Evolutionary conservation across 1,140 invertebrate genomes (phyloP).

Genomic region (Pseudomyrmex cubaensis): DNA sequence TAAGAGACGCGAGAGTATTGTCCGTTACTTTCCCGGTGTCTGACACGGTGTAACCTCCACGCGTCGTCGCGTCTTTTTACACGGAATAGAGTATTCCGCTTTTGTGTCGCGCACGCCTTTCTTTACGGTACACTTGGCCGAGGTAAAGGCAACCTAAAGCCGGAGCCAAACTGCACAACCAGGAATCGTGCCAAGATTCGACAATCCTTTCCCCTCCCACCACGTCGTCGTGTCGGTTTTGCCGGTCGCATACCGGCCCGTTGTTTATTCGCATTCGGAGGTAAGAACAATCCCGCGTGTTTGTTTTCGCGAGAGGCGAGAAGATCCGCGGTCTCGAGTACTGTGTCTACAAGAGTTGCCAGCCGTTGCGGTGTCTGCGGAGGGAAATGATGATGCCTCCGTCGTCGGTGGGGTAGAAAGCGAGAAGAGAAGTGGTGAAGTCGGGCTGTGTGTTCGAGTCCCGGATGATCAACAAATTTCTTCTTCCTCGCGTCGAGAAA

Average conservation of each 20-base stretch:
- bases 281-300: constrained; percentile 69
- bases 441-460: constrained; percentile 12
- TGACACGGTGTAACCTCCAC: constrained; percentile 26
- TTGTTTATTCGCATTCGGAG: constrained; percentile 72
- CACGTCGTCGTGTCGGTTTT: constrained; percentile 46
- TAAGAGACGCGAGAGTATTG: background rate
- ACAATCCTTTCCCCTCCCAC: constrained; percentile 39
- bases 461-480: constrained; percentile 32
- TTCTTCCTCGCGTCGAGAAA: background rate
- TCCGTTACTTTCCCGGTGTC: background rate
- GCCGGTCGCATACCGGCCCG: constrained; percentile 45
- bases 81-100: constrained; percentile 37
- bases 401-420: background rate
- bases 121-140: constrained; percentile 54
- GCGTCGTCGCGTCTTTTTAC: constrained; percentile 34
- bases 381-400: constrained; percentile 20
- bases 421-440: constrained; percentile 1
- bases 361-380: background rate
- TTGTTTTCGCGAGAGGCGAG: constrained; percentile 65
- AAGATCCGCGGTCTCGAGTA: constrained; percentile 37
- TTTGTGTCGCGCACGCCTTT: constrained; percentile 52
- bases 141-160: constrained; percentile 51
- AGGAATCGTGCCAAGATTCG: constrained; percentile 77
- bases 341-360: constrained; percentile 45
- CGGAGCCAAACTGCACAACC: constrained; percentile 55